phyloP scores from a whole-genome alignment of 1,140 invertebrate species.

The Drosophila serrata region DNA sequence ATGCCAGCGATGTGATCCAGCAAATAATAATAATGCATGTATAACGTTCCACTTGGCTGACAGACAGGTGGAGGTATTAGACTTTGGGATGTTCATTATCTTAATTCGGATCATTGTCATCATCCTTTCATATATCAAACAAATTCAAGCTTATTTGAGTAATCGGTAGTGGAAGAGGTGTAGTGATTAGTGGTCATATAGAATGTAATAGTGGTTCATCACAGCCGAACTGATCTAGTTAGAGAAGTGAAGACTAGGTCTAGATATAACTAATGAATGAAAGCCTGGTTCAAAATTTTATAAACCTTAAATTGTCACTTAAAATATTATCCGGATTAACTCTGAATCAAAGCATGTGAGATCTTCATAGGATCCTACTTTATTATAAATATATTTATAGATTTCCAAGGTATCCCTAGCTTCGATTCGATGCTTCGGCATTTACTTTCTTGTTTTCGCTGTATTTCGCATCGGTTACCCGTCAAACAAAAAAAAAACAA shows the following conservation, averaged over 20 bases:
- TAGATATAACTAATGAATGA: not conserved
- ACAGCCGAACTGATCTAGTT: not conserved
- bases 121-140: slow-evolving; percentile 77
- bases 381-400: too few relatives aligned
- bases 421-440: not conserved
- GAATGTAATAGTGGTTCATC: too few relatives aligned
- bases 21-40: slow-evolving; percentile 46
- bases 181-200: not conserved
- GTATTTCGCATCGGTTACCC: slow-evolving; percentile 34
- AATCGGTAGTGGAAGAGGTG: not conserved
- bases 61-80: slow-evolving; percentile 35
- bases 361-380: not conserved
- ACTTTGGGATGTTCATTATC: slow-evolving; percentile 60
- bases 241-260: not conserved
- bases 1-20: slow-evolving; percentile 51
- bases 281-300: too few relatives aligned
- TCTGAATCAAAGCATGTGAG: accelerated
- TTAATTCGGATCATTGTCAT: too few relatives aligned
- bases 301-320: not conserved
- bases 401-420: slow-evolving; percentile 9
- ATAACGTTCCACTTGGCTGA: slow-evolving; percentile 70
- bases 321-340: not conserved
- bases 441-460: slow-evolving; percentile 36
- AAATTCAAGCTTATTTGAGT: slow-evolving; percentile 66
- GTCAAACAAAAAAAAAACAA: too few relatives aligned